Conservation (phyloP, 2,888 invertebrate genomes). For the Reticulitermes lucifugus region DNA sequence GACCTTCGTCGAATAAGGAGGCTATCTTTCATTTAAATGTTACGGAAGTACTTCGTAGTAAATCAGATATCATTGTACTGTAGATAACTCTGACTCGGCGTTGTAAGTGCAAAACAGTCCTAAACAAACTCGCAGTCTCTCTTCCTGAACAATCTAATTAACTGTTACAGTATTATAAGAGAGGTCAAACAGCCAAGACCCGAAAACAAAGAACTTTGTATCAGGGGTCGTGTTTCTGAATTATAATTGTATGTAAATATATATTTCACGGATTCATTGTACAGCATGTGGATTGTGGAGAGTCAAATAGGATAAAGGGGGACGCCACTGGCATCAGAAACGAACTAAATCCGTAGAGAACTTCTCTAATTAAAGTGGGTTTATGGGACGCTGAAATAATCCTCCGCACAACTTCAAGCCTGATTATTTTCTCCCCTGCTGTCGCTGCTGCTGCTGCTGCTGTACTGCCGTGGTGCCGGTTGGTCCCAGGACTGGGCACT, state of each 20-base stretch:
- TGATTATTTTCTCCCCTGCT: conserved; percentile 44
- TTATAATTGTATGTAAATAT: conserved; percentile 14
- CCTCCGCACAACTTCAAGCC: conserved; percentile 39
- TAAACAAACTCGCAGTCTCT: too few species aligned
- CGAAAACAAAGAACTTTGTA: neutral
- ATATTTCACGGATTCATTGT: neutral
- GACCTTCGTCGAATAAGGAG: too few species aligned
- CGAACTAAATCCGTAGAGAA: conserved; percentile 25
- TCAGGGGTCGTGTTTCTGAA: neutral
- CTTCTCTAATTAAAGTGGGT: conserved; percentile 51
- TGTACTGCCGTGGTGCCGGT: conserved; percentile 53
- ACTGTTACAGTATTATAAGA: too few species aligned
- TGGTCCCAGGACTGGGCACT: conserved; percentile 73
- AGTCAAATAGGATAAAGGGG: neutral
- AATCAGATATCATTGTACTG: too few species aligned
- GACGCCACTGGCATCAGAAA: conserved; percentile 21
- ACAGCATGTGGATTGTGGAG: neutral
- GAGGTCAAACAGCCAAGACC: neutral
- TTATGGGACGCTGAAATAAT: conserved; percentile 45
- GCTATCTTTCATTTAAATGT: too few species aligned
- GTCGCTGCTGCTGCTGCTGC: neutral
- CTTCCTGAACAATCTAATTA: too few species aligned
- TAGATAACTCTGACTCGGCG: too few species aligned
- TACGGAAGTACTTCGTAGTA: too few species aligned
- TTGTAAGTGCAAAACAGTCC: too few species aligned